These are phyloP conservation scores for Mustela nigripes DNA, from an alignment of 2,113 vertebrate species.

Conservation along the genomic window DNA sequence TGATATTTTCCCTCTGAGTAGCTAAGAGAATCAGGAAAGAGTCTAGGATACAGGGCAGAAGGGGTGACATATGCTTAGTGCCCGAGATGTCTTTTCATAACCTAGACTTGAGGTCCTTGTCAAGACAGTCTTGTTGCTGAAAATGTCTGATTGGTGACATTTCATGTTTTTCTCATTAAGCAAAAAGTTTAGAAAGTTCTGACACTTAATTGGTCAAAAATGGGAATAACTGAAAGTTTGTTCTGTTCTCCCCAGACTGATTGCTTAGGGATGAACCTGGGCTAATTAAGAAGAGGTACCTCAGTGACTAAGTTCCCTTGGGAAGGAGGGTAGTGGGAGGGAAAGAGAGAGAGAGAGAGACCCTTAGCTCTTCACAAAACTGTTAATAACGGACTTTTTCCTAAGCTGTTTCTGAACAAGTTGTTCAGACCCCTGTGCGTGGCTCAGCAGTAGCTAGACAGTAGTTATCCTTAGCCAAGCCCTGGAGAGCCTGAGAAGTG, in stretches of 20 bases:
- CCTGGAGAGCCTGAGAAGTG: not conserved
- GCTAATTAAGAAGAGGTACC: slow-evolving; percentile 60
- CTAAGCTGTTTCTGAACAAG: not conserved
- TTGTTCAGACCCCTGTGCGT: not conserved
- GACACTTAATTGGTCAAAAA: slow-evolving; percentile 51
- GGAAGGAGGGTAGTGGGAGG: not conserved
- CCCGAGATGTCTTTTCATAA: not conserved
- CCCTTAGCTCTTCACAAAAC: not conserved
- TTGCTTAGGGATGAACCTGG: slow-evolving; percentile 20
- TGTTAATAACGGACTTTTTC: not conserved
- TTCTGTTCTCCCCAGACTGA: not conserved
- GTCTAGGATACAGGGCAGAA: not conserved
- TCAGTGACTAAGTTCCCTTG: not conserved
- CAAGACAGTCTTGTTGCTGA: not conserved
- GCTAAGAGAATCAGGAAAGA: not conserved
- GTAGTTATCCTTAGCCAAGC: fast-evolving
- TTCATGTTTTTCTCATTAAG: not conserved
- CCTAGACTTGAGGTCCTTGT: not conserved
- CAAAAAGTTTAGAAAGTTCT: slow-evolving; percentile 56
- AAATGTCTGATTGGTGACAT: not conserved
- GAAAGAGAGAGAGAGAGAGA: not conserved
- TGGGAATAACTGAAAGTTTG: slow-evolving; percentile 15
- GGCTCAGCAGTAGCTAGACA: not conserved
- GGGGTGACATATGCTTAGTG: not conserved
- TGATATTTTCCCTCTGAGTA: not conserved